A percentile compares a stretch with the other conserved stretches of the same genome.
phyloP scores from a whole-genome alignment of 2,888 invertebrate species.

The Meiosimyza platycephala region DNA sequence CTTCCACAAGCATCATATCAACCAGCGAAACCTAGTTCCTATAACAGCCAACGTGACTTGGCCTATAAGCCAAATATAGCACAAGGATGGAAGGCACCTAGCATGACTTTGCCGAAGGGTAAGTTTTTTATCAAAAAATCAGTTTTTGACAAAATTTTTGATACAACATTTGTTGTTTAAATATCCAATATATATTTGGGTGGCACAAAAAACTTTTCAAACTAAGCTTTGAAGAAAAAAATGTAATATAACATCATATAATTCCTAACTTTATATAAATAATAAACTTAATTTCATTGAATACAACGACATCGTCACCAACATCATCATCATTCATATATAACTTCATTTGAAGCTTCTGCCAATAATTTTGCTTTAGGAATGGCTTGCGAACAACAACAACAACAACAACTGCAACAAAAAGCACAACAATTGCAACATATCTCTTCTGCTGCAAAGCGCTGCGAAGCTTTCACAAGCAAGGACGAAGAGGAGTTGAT shows the following conservation, averaged over 20 bases:
- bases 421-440: constrained; percentile 16
- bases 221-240: too few species aligned
- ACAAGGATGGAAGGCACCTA: constrained; percentile 67
- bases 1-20: constrained; percentile 34
- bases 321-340: neutral
- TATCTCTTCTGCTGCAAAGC: constrained; percentile 23
- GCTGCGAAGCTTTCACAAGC: constrained; percentile 42
- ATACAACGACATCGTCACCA: neutral
- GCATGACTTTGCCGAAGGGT: constrained; percentile 64
- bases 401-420: neutral
- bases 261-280: too few species aligned
- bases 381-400: constrained; percentile 5
- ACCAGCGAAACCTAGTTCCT: constrained; percentile 38
- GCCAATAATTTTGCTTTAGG: constrained; percentile 5
- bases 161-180: too few species aligned
- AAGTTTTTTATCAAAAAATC: constrained; percentile 34
- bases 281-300: too few species aligned
- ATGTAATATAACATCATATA: too few species aligned
- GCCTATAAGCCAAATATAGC: constrained; percentile 66
- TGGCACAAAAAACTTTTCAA: neutral
- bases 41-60: constrained; percentile 60
- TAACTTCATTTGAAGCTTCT: constrained; percentile 19
- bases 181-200: neutral
- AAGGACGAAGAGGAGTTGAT: constrained; percentile 52
- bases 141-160: too few species aligned